Conservation (phyloP, 2,797 vertebrate genomes). For the Melanotaenia trifasciata region DNA sequence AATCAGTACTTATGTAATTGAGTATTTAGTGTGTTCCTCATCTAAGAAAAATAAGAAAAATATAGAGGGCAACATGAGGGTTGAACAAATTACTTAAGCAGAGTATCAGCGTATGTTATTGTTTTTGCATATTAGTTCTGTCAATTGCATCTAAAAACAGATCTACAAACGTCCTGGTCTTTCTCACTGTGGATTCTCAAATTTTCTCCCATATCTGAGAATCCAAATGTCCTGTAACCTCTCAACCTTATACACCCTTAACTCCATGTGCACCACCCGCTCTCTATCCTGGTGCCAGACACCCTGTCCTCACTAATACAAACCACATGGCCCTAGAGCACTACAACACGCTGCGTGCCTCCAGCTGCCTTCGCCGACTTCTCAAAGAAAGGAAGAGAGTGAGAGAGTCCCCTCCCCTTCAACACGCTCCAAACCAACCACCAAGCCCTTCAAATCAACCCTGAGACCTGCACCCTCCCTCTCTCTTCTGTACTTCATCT, state of each 20-base stretch:
- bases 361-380: constrained; percentile 78
- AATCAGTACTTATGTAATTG: background rate
- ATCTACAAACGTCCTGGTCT: constrained; percentile 29
- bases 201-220: constrained; percentile 72
- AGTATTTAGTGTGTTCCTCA: background rate
- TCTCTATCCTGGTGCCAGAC: constrained; percentile 83
- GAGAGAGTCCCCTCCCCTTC: constrained; percentile 64
- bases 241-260: constrained; percentile 76
- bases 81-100: background rate
- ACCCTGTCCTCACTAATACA: constrained; percentile 85
- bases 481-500: constrained; percentile 76
- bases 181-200: constrained; percentile 59
- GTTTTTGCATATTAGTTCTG: constrained; percentile 12
- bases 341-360: constrained; percentile 76
- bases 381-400: constrained; percentile 68
- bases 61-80: constrained; percentile 9
- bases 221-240: constrained; percentile 79
- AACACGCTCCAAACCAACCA: constrained; percentile 76
- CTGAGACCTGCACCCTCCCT: constrained; percentile 65
- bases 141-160: constrained; percentile 39
- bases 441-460: constrained; percentile 75
- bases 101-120: background rate
- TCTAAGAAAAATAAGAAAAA: background rate
- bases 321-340: constrained; percentile 84
- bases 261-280: constrained; percentile 78